Base-by-base conservation (phyloP, 1,140 invertebrate species). In the Tetramorium parvispinum region DNA sequence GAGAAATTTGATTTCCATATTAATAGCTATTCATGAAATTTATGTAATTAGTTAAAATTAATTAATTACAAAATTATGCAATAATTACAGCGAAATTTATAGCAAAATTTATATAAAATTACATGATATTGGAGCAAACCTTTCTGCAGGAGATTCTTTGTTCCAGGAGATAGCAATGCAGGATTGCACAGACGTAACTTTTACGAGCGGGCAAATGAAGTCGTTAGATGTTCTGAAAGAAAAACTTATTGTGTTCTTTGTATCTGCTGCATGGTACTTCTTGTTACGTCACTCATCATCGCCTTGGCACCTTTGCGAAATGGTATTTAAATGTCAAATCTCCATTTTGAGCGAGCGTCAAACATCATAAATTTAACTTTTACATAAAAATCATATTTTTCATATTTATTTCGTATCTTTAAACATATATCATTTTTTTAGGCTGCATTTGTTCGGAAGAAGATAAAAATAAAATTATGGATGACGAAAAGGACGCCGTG, bases 161-260 rank as follows among this genome's bases (percentile, higher is more conserved):
- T 96, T 96, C 85, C 94, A 97, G 96, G 97, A 94, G 97, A 97
- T 91, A 97, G 96, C 93, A 96, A 96, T 87, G 96, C 96, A 91
- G 96, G 96, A 94, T 96, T 96, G 93, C 95, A 96, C 93, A 97
- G 98, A 95, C 96, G 97, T 95, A 96, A 97, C 94, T 94, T 97
- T 95, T 96, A 98, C 96, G 95, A 97, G 94, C 96, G 97, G 95
- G 88, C 77, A 18, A 96, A 97, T 94, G 96, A 97, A 63, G 97
- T 98, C 76, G 97, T 98, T 8, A 97, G 98, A 3, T 99, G 98
- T 95, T 98, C 98, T 13, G 97, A 98, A 92, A 97, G 98, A 85
- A 96, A 97, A 88, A 98, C 98, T 37, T 96, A 98, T 10, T 97
- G 97, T 91, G 97, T 99, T 85, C 97, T 98, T 43, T 75, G 68